Percentiles rank a stretch among this genome's conserved stretches.
Evolutionary conservation across 2,888 invertebrate species (phyloP).

Genomic region (Nephrotoma flavescens): DNA sequence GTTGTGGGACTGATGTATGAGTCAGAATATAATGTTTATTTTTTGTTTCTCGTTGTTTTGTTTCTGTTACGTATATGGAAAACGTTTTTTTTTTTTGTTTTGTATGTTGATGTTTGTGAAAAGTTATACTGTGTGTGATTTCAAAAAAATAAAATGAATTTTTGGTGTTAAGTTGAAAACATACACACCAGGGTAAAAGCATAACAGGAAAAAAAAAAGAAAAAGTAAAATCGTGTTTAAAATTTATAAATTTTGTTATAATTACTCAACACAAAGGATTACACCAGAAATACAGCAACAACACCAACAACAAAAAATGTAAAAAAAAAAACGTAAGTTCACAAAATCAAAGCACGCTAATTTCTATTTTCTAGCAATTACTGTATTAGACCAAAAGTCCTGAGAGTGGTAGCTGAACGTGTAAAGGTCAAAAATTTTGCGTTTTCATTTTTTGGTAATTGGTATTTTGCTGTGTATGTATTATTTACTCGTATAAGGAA

Average conservation of each 20-base stretch:
- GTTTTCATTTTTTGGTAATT: neutral
- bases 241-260: neutral
- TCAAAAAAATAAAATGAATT: neutral
- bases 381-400: neutral
- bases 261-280: neutral
- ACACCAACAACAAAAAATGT: neutral
- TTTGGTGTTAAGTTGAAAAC: neutral
- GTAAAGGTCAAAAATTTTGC: neutral
- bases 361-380: neutral
- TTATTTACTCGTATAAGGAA: neutral
- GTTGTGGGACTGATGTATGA: slow-evolving; percentile 70
- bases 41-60: neutral
- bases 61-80: neutral
- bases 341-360: neutral
- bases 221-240: neutral
- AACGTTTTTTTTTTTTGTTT: neutral
- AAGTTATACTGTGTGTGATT: neutral
- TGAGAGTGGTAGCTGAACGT: neutral
- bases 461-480: neutral
- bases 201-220: neutral
- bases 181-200: neutral
- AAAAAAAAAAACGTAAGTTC: neutral
- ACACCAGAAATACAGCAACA: neutral
- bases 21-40: neutral
- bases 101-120: neutral